phyloP scores from a whole-genome alignment of 2,797 vertebrate genomes.

The Fistularia commersonii region DNA sequence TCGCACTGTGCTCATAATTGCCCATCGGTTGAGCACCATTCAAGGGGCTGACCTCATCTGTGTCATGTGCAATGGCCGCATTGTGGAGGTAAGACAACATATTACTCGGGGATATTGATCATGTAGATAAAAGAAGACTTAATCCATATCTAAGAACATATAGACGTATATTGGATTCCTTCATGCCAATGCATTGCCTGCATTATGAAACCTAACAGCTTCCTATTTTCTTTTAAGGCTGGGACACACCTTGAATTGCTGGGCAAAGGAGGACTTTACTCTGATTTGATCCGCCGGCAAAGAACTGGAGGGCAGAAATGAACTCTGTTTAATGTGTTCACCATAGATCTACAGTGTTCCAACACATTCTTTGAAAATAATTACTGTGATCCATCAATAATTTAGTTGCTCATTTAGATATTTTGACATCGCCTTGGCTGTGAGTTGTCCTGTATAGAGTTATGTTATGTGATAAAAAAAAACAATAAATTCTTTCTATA shows the following conservation, averaged over 20 bases:
- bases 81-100: constrained; percentile 83
- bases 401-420: no score
- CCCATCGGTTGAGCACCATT: constrained; percentile 94
- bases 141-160: no score
- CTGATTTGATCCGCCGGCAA: constrained; percentile 86
- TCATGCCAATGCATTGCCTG: neutral
- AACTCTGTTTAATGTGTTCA: constrained; percentile 24
- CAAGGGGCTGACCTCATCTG: constrained; percentile 84
- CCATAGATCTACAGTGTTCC: constrained; percentile 10
- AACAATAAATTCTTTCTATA: constrained; percentile 24
- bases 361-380: no score
- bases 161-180: neutral
- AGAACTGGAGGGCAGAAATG: constrained; percentile 71
- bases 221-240: constrained; percentile 64
- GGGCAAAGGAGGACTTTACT: constrained; percentile 82
- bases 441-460: constrained; percentile 34
- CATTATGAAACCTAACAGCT: constrained; percentile 35
- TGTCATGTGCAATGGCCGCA: constrained; percentile 83
- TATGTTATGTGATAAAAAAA: constrained; percentile 5
- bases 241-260: constrained; percentile 85
- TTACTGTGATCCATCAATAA: no score
- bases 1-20: constrained; percentile 93
- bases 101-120: neutral
- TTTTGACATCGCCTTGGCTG: no score
- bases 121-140: no score